A percentile compares a stretch with the other conserved stretches of the same genome.
Conservation (phyloP, 2,113 vertebrate genomes). For the Hippopotamus amphibius region DNA sequence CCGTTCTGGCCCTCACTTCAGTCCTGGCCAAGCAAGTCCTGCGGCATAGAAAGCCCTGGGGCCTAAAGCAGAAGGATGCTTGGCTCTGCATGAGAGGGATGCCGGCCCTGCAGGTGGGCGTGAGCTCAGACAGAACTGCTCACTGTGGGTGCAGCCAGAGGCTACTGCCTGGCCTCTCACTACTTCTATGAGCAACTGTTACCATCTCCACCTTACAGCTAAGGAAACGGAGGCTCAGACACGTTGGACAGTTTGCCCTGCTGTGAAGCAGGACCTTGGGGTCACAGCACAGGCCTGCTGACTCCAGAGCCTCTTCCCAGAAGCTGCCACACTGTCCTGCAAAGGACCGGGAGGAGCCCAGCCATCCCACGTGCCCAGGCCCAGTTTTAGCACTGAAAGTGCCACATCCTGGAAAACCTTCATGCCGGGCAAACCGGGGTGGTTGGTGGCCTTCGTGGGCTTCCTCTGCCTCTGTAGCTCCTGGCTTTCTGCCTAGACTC, state of each 20-base stretch:
- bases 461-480: neutral
- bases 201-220: neutral
- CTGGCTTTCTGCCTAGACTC: neutral
- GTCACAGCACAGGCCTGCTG: neutral
- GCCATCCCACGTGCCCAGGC: neutral
- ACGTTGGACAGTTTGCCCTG: neutral
- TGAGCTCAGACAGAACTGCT: neutral
- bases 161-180: too few relatives aligned
- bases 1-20: neutral
- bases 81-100: neutral
- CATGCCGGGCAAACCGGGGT: accelerated
- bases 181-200: too few relatives aligned
- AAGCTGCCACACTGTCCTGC: neutral
- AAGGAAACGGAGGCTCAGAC: neutral
- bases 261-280: neutral
- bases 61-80: neutral
- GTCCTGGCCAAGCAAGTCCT: neutral
- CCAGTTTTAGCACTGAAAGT: neutral
- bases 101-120: neutral
- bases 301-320: neutral
- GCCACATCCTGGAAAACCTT: neutral
- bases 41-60: neutral
- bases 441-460: accelerated
- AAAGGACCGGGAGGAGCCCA: neutral
- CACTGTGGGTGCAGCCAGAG: neutral